Conservation (phyloP, 2,113 vertebrate genomes). For the Mormyrus lacerda region DNA sequence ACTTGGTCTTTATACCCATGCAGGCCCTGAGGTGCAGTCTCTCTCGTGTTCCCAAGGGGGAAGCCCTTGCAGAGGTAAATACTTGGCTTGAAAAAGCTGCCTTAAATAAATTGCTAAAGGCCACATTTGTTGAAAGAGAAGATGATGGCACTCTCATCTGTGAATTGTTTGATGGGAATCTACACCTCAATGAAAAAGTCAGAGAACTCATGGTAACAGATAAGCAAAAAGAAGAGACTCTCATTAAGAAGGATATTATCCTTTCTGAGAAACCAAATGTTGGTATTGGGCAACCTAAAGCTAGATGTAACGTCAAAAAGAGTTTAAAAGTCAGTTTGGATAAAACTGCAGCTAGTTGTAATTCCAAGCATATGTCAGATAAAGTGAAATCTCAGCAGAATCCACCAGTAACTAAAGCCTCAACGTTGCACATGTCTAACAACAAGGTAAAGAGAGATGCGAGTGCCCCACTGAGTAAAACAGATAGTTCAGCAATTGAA, state of each 20-base stretch:
- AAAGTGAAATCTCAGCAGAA: slow-evolving; percentile 15
- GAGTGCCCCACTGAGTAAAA: neutral
- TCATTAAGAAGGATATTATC: neutral
- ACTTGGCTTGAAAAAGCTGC: slow-evolving; percentile 64
- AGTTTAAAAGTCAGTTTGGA: neutral
- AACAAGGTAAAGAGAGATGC: neutral
- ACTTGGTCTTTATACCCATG: slow-evolving; percentile 78
- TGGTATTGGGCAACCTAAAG: slow-evolving; percentile 11
- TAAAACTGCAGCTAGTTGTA: neutral
- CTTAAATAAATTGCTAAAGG: slow-evolving; percentile 64
- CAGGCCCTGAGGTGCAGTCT: slow-evolving; percentile 76
- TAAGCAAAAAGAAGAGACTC: slow-evolving; percentile 24
- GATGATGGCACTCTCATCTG: slow-evolving; percentile 66
- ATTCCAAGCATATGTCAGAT: slow-evolving; percentile 16
- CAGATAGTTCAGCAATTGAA: neutral
- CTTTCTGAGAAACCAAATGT: neutral
- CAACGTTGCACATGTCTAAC: neutral
- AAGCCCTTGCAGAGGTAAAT: slow-evolving; percentile 57
- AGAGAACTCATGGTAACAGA: slow-evolving; percentile 57
- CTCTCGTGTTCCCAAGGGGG: slow-evolving; percentile 48
- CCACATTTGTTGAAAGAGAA: slow-evolving; percentile 56
- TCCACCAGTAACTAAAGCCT: neutral
- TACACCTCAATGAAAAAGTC: slow-evolving; percentile 70
- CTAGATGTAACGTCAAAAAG: slow-evolving; percentile 28
- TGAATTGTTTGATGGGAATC: slow-evolving; percentile 69